Evolutionary conservation across 2,113 vertebrate genomes (phyloP).

Genomic region (Macaca mulatta): DNA sequence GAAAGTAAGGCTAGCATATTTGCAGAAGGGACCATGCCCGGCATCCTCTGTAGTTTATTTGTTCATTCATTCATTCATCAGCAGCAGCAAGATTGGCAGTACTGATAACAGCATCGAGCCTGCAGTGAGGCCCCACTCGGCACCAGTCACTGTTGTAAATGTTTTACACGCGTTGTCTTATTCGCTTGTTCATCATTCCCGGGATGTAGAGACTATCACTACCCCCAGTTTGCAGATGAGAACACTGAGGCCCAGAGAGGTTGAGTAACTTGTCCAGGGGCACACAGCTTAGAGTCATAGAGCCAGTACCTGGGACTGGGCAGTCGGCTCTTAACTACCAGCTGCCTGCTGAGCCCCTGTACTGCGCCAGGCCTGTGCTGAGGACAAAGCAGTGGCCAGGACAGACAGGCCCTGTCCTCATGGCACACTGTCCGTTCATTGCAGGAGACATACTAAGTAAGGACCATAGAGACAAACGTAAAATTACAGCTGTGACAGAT

Average conservation of each 20-base stretch:
- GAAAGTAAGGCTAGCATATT: neutral
- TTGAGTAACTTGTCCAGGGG: neutral
- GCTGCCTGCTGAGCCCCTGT: neutral
- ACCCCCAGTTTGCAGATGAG: neutral
- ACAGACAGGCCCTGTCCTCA: neutral
- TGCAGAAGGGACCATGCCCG: neutral
- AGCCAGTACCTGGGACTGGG: neutral
- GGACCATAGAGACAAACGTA: neutral
- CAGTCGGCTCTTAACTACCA: neutral
- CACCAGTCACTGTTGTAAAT: rapidly evolving
- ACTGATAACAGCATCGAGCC: neutral
- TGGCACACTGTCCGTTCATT: neutral
- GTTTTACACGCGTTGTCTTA: neutral
- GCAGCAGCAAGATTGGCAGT: neutral
- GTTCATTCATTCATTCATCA: neutral
- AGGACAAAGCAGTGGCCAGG: neutral
- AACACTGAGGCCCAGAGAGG: neutral
- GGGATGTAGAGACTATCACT: rapidly evolving
- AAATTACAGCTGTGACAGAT: neutral
- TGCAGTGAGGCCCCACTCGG: neutral
- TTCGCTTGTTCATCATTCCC: rapidly evolving
- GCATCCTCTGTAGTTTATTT: neutral
- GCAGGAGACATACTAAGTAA: neutral
- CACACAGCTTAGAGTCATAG: neutral
- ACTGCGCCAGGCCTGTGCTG: neutral